Conservation (phyloP, 2,888 invertebrate species). For the Drosophila mimica region DNA sequence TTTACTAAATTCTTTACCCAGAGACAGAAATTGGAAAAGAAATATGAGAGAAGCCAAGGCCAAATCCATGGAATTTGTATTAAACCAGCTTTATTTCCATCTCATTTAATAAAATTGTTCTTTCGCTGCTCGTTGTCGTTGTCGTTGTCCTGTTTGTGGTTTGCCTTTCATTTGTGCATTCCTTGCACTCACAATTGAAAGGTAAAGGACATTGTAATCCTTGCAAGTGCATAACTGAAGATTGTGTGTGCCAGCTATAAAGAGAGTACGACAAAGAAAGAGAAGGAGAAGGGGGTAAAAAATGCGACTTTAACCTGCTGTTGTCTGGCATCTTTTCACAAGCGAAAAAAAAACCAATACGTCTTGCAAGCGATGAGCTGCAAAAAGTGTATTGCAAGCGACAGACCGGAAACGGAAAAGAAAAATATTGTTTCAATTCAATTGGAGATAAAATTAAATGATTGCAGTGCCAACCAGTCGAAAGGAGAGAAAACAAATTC, state of each 20-base stretch:
- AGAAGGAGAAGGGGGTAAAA: neutral
- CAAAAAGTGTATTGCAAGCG: slow-evolving; percentile 57
- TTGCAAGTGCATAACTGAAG: slow-evolving; percentile 39
- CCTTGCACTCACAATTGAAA: slow-evolving; percentile 46
- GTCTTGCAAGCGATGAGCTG: slow-evolving; percentile 9
- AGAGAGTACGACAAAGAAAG: neutral
- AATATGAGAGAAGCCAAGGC: slow-evolving; percentile 10
- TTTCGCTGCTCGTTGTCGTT: slow-evolving; percentile 27
- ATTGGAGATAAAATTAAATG: slow-evolving; percentile 80
- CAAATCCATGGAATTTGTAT: slow-evolving; percentile 40
- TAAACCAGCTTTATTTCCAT: slow-evolving; percentile 53
- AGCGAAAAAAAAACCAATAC: slow-evolving; percentile 44
- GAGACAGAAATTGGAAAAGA: slow-evolving; percentile 13
- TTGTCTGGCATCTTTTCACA: slow-evolving; percentile 19
- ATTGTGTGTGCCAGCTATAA: neutral
- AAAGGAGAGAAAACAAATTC: slow-evolving; percentile 25
- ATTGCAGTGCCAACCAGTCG: slow-evolving; percentile 64
- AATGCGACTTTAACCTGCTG: slow-evolving; percentile 36
- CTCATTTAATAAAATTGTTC: slow-evolving; percentile 51
- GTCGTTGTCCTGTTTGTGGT: slow-evolving; percentile 48
- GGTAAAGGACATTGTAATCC: slow-evolving; percentile 43
- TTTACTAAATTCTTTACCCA: slow-evolving; percentile 16
- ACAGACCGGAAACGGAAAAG: slow-evolving; percentile 75
- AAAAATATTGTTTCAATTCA: slow-evolving; percentile 83
- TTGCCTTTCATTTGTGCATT: slow-evolving; percentile 46